Evolutionary conservation across 1,140 invertebrate species (phyloP).

Genomic region (Micrasema longulum): DNA sequence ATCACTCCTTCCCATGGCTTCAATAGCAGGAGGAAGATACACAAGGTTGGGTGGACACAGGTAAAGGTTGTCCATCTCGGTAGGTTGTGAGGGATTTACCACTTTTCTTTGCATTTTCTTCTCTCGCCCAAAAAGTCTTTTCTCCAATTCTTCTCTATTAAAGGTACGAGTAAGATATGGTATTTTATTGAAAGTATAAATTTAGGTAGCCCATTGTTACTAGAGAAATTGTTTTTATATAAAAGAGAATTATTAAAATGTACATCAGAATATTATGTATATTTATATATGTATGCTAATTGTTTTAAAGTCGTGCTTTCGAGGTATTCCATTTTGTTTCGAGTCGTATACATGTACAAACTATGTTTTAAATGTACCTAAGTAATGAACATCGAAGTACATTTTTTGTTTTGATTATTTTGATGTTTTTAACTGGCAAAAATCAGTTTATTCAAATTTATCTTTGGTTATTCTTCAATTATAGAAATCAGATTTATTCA

Average conservation of each 20-base stretch:
- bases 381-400: too few species aligned
- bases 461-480: too few species aligned
- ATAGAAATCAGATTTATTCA: too few species aligned
- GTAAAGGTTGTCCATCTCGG: background rate
- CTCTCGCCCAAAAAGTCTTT: constrained; percentile 50
- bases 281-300: constrained; percentile 16
- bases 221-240: constrained; percentile 54
- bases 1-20: constrained; percentile 34
- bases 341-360: background rate
- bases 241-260: constrained; percentile 44
- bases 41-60: background rate
- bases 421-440: too few species aligned
- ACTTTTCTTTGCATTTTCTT: constrained; percentile 51
- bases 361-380: too few species aligned
- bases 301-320: constrained; percentile 1
- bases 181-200: constrained; percentile 43
- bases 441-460: too few species aligned
- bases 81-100: constrained; percentile 53
- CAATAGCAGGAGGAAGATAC: constrained; percentile 15
- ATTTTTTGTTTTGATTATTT: too few species aligned
- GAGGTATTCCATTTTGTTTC: constrained; percentile 20
- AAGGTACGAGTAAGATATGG: constrained; percentile 43
- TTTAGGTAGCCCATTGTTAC: constrained; percentile 54
- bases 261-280: constrained; percentile 36
- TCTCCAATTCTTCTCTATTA: constrained; percentile 53